phyloP scores from a whole-genome alignment of 2,113 vertebrate species.

The Lasiurus borealis region DNA sequence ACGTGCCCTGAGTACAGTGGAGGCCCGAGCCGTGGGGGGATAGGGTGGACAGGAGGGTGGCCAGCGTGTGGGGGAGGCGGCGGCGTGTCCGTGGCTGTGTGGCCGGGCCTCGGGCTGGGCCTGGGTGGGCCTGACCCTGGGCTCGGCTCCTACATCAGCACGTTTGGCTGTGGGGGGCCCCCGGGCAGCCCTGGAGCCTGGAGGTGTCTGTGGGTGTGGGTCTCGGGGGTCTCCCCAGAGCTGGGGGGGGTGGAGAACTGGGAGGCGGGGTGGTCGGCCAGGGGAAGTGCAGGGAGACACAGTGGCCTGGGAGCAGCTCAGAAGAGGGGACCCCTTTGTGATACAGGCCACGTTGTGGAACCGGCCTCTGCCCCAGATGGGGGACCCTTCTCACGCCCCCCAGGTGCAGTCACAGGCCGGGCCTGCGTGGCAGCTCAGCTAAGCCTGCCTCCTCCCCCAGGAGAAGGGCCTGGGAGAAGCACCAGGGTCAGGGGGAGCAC shows the following conservation, averaged over 20 bases:
- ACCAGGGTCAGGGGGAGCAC: background rate
- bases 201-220: background rate
- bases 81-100: too few relatives aligned
- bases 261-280: background rate
- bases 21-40: background rate
- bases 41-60: too few relatives aligned
- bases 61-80: too few relatives aligned
- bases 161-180: rapidly evolving
- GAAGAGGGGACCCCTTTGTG: rapidly evolving
- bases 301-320: background rate
- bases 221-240: background rate
- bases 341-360: background rate
- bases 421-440: too few relatives aligned
- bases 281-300: background rate
- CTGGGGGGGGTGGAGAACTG: rapidly evolving
- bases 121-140: background rate
- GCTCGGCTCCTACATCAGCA: too few relatives aligned
- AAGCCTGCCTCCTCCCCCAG: rapidly evolving
- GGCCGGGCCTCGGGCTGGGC: too few relatives aligned
- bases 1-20: too few relatives aligned
- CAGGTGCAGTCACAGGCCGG: rapidly evolving
- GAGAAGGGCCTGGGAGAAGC: background rate
- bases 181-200: background rate
- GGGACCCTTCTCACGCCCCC: background rate
- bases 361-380: background rate